Percentiles rank a stretch among this genome's conserved stretches.
phyloP scores from a whole-genome alignment of 1,140 invertebrate genomes.

The Listronotus bonariensis region DNA sequence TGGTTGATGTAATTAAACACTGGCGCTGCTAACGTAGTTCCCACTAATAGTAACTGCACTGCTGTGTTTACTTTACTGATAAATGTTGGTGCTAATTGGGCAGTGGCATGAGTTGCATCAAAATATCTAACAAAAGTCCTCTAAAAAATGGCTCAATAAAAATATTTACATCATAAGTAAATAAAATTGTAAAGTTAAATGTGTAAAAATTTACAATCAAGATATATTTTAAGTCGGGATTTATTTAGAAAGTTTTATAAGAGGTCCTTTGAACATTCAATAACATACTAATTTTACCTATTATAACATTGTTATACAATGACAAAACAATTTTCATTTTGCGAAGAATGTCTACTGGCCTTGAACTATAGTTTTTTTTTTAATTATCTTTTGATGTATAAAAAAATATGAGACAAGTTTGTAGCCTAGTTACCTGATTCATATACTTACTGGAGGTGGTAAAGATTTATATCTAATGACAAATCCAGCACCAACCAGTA shows the following conservation, averaged over 20 bases:
- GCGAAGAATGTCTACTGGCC: no score
- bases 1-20: slow-evolving; percentile 81
- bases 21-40: slow-evolving; percentile 81
- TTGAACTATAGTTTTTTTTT: no score
- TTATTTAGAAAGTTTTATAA: no score
- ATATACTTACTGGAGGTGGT: slow-evolving; percentile 78
- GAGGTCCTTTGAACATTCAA: no score
- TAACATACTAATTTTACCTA: no score
- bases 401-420: no score
- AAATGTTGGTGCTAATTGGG: slow-evolving; percentile 86
- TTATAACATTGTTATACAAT: neutral
- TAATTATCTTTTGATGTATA: no score
- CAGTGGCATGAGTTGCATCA: slow-evolving; percentile 86
- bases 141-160: slow-evolving; percentile 59
- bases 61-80: slow-evolving; percentile 94
- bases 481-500: slow-evolving; percentile 81
- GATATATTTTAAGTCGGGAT: no score
- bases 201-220: neutral
- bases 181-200: slow-evolving; percentile 9
- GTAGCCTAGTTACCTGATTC: neutral
- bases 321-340: neutral
- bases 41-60: slow-evolving; percentile 81
- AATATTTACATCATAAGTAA: neutral
- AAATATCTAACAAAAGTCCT: slow-evolving; percentile 88
- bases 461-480: slow-evolving; percentile 89